Evolutionary conservation across 2,113 vertebrate genomes (phyloP), one percentile per base, ranked within the genome.

Genomic region (Ploceus nigricollis): DNA sequence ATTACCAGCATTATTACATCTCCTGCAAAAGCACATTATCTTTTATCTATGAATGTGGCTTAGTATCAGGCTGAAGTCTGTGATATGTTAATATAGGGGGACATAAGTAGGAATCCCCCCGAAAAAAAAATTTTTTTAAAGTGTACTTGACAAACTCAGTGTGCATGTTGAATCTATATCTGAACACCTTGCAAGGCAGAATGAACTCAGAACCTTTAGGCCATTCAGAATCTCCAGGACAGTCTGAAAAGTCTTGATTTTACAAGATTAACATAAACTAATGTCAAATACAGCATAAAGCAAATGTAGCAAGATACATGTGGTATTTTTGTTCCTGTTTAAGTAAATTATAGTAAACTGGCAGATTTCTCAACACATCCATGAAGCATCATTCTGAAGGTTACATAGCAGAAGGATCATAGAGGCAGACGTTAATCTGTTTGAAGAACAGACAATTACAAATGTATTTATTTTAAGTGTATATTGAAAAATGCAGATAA

Each of bases 401-500:
- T 39, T 92, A 58, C 19, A 56, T 25, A 65, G 80, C 71, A 94
- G 65, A 92, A 92, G 61, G 44, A 94, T 95, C 89, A 84, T 68
- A 91, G 47, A 91, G 21, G 15, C 35, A 89, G 42, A 42, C 81
- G 2, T 83, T 96, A 96, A 97, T 96, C 50, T 96, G 13, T 93
- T 79, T 97, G 75, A 97, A 97, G 90, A 95, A 95, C 40, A 70
- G 42, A 35, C 69, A 94, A 96, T 95, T 96, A 93, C 19, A 97
- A 96, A 96, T 94, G 27, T 58, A 95, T 97, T 97, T 8, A 85
- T 85, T 97, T 97, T 96, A 95, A 96, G 68, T 91, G 70, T 88
- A 87, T 90, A 96, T 89, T 82, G 69, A 86, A 78, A 53, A 91
- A 92, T 93, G 16, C 30, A 91, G 89, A 79, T 89, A 87, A 35